Conservation (phyloP, 2,888 invertebrate species). For the Epirrhoe tristata region DNA sequence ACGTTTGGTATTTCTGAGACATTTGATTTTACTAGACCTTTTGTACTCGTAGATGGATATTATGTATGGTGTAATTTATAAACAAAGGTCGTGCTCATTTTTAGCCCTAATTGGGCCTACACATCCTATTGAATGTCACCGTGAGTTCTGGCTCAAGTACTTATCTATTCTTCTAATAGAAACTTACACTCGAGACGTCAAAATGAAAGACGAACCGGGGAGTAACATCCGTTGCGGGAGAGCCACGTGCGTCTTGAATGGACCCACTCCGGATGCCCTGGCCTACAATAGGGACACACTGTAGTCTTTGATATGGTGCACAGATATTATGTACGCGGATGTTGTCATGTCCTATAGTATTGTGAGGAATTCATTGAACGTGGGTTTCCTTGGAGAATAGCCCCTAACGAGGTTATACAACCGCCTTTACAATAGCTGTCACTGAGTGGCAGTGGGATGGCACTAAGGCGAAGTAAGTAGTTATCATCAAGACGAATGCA, state of each 20-base stretch:
- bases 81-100: not conserved
- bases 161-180: conserved; percentile 32
- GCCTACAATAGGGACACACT: conserved; percentile 57
- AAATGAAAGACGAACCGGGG: conserved; percentile 38
- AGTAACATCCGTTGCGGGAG: conserved; percentile 66
- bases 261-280: conserved; percentile 71
- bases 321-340: conserved; percentile 52
- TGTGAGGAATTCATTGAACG: conserved; percentile 26
- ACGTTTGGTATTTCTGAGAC: conserved; percentile 18
- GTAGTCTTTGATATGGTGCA: conserved; percentile 48
- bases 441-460: conserved; percentile 1
- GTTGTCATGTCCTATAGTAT: conserved; percentile 35
- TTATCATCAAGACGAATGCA: not conserved
- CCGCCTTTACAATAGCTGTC: not conserved
- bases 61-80: no score
- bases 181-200: conserved; percentile 34
- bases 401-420: conserved; percentile 26
- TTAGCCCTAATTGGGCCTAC: not conserved
- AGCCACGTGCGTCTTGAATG: conserved; percentile 79
- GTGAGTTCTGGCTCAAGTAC: conserved; percentile 20
- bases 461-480: not conserved
- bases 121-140: conserved; percentile 1
- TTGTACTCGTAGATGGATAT: conserved; percentile 13
- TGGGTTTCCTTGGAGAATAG: conserved; percentile 20
- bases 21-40: conserved; percentile 19